These are phyloP conservation scores for Cliona cf. orientalis DNA, from an alignment of 37 sponge, comb jelly and placozoan genomes.

Conservation along the genomic window DNA sequence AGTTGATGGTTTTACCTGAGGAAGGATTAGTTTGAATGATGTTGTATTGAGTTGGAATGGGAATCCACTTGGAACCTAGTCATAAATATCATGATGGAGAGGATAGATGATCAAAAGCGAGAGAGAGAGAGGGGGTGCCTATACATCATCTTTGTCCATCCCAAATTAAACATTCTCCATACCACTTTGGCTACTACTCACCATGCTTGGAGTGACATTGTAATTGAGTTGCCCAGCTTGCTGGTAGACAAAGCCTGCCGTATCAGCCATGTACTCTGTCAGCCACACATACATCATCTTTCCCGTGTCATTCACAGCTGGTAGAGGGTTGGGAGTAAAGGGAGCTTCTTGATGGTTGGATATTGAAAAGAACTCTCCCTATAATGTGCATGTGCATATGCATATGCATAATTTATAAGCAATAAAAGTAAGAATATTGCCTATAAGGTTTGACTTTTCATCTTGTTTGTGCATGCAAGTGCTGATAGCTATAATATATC, in stretches of 20 bases:
- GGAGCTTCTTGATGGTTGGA: conserved; percentile 77
- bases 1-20: conserved; percentile 32
- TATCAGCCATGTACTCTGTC: conserved; percentile 83
- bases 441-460: too few relatives aligned
- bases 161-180: not conserved
- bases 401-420: too few relatives aligned
- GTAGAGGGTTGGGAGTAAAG: conserved; percentile 71
- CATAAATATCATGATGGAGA: not conserved
- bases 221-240: conserved; percentile 66
- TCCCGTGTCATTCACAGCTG: conserved; percentile 38
- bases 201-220: conserved; percentile 53
- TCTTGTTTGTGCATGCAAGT: too few relatives aligned
- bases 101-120: not conserved
- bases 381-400: conserved; percentile 1
- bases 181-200: not conserved
- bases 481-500: too few relatives aligned
- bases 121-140: not conserved
- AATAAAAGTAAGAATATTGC: too few relatives aligned
- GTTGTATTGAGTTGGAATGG: conserved; percentile 61
- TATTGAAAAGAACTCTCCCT: conserved; percentile 82
- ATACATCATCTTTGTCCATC: not conserved
- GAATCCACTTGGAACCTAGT: conserved; percentile 38
- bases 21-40: conserved; percentile 42
- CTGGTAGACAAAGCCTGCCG: conserved; percentile 86
- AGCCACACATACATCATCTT: conserved; percentile 91